Evolutionary conservation across 1,140 invertebrate species (phyloP), one percentile per base, ranked within the genome.

Genomic region (Babylonia areolata): DNA sequence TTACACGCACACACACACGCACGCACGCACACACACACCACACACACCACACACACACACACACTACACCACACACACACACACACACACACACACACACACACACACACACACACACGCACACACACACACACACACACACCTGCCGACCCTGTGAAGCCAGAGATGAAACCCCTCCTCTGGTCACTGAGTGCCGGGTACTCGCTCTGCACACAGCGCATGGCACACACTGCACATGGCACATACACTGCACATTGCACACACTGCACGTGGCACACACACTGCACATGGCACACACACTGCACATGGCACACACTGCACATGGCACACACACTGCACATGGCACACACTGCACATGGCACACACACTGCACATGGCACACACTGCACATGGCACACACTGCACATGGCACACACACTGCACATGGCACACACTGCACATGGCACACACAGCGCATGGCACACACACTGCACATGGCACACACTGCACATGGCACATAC

Each of bases 111-210:
- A 75, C 73, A 75, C 73, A 75, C 31, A 75, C 31, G 28, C 73
- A 75, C 73, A 35, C 73, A 35, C 37, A 39, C 73, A 35, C 31
- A 35, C 31, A 35, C 37, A 39, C 73, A 75, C 73, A 35, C 73
- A 94, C 95, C 98, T 35, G 96, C 96, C 0, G 97, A 98, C 0
- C 99, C 99, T 75, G 96, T 96, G 92, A 98, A 99, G 0, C 97
- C 97, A 31, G 97, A 96, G 31, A 99, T 96, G 93, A 96, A 99
- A n/a, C 95, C 95, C 69, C 98, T 94, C 46, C 98, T 95, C 82
- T 97, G 95, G 94, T 99, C 98, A 88, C 96, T 96, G 15, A 96
- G 95, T 3, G 97, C 96, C 84, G 98, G 96, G 92, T 99, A 99
- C 94, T 99, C 99, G 88, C 97, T 98, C 96, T 97, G 93, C 37